Base-by-base conservation (phyloP, 2,888 invertebrate species). In the Mesochorus sp. region DNA sequence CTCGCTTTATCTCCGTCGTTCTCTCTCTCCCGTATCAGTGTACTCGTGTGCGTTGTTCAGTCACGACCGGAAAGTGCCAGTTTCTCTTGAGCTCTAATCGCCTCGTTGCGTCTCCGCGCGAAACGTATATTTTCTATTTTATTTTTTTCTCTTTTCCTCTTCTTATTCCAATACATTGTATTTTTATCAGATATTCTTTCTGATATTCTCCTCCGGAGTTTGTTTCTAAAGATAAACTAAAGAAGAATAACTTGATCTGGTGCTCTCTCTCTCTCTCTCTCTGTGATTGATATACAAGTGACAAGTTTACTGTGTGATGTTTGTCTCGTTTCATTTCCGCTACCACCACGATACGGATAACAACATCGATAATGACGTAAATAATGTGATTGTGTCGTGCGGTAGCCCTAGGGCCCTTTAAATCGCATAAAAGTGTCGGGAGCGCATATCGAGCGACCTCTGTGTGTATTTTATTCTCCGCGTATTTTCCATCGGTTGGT, bases 1-100 rank as follows among this genome's bases (percentile, higher is more conserved):
- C 71, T 74, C 75, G 72, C 71, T 66, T 77, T 67, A 77, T 77
- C 76, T 77, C 66, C 53, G 61, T 80, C 66, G 76, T 76, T 68
- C 78, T 59, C 76, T 77, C 67, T 68, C 76, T 77, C 67, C 71
- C 72, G 81, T 79, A 79, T 82, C 80, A 80, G 81, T 81, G 64
- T 75, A 75, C 51, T 73, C 77, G 81, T 80, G 82, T 82, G 81
- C 81, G 80, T 82, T 72, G 80, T 70, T 82, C 80, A 80, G 85
- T 86, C 86, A 83, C 87, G 85, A 87, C 88, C 88, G 88, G 88
- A 88, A 88, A 88, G 88, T 88, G 88, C 88, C 88, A 88, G 88
- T 88, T 88, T 88, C 88, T 88, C 88, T 86, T 85, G 87, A 80
- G 80, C 79, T 79, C 86, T 87, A 86, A 88, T 88, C 88, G 88